These are phyloP conservation scores for Sebastes iracundus DNA, from an alignment of 2,797 vertebrate species.

Conservation along the genomic window DNA sequence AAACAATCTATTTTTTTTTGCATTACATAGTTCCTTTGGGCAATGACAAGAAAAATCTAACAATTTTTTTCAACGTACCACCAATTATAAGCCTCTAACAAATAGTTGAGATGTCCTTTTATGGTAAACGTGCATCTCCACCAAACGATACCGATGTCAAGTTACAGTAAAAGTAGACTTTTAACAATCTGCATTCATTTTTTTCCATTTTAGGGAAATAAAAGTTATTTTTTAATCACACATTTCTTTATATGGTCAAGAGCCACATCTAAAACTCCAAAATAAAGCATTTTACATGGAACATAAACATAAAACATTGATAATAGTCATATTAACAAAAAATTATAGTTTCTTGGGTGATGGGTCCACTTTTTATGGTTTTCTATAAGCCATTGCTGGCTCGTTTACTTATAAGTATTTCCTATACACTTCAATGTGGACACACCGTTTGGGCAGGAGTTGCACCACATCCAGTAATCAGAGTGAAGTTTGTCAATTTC, in stretches of 20 bases:
- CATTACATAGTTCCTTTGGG: neutral
- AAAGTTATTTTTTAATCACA: too few relatives aligned
- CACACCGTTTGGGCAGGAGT: neutral
- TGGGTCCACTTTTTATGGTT: too few relatives aligned
- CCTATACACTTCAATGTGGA: neutral
- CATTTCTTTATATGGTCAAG: too few relatives aligned
- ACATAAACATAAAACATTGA: neutral
- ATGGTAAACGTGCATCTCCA: neutral
- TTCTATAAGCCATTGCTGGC: neutral
- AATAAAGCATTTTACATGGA: neutral
- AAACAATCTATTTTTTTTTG: neutral
- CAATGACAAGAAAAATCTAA: neutral
- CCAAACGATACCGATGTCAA: neutral
- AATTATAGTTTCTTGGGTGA: accelerated
- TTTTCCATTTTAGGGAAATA: neutral
- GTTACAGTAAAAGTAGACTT: neutral
- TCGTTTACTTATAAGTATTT: neutral
- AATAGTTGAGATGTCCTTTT: neutral
- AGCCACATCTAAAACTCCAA: too few relatives aligned
- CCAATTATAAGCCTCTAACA: neutral
- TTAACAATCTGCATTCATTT: neutral
- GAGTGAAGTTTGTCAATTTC: neutral
- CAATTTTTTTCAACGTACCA: neutral
- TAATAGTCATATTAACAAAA: neutral
- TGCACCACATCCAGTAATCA: too few relatives aligned